Percentiles rank a stretch among this genome's conserved stretches.
These are phyloP conservation scores for Umimayanthus chanpuru DNA, from an alignment of 92 coral and sea anemone genomes.

Conservation along the genomic window DNA sequence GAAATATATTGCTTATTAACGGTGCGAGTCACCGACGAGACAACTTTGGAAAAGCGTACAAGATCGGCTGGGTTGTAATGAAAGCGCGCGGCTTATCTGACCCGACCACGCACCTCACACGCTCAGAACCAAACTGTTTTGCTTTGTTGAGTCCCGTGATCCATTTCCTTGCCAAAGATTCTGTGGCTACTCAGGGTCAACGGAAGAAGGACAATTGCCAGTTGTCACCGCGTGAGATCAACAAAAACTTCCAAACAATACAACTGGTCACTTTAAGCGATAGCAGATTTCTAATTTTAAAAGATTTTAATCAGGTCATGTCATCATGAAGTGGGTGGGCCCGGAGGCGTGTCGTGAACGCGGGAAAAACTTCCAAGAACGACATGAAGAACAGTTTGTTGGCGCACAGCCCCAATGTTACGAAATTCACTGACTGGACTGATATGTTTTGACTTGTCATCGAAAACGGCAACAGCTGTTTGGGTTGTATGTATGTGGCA, in stretches of 20 bases:
- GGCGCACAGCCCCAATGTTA: neutral
- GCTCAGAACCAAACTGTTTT: neutral
- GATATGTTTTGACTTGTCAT: neutral
- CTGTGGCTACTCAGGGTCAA: conserved; percentile 30
- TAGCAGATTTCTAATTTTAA: neutral
- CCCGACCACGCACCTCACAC: neutral
- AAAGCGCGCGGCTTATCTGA: neutral
- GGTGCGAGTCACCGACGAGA: neutral
- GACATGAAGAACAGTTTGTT: neutral
- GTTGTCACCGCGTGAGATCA: conserved; percentile 15
- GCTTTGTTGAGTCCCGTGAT: conserved; percentile 32
- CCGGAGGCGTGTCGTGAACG: neutral
- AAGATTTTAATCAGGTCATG: neutral
- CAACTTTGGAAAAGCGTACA: neutral
- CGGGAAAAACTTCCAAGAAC: neutral
- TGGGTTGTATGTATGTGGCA: neutral
- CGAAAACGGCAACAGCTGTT: neutral
- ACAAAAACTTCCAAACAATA: neutral
- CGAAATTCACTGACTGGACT: neutral
- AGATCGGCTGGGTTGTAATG: neutral
- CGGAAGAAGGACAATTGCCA: neutral
- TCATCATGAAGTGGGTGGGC: neutral
- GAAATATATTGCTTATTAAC: neutral
- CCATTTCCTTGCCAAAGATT: conserved; percentile 23
- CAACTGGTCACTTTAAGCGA: neutral